Evolutionary conservation across 2,888 invertebrate genomes (phyloP).

Genomic region (Lithophane ornitopus): DNA sequence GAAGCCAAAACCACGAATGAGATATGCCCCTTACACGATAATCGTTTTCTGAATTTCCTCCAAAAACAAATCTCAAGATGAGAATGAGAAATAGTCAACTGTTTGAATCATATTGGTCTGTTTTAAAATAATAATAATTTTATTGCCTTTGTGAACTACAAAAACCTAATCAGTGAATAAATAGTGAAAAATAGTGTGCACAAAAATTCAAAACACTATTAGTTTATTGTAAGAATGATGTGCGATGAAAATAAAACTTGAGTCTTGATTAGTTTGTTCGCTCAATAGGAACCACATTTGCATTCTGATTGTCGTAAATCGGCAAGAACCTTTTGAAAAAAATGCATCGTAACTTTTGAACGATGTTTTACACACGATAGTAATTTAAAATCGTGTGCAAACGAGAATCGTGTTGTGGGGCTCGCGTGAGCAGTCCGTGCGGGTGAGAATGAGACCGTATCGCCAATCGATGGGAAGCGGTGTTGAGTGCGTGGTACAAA

Average conservation of each 20-base stretch:
- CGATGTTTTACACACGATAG: conserved; percentile 39
- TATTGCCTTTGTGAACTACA: conserved; percentile 9
- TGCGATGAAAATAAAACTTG: conserved; percentile 9
- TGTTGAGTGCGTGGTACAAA: conserved; percentile 90
- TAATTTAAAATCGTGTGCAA: conserved; percentile 47
- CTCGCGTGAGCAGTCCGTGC: conserved; percentile 71
- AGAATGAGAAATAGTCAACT: neutral
- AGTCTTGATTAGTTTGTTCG: neutral
- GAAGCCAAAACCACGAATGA: conserved; percentile 90
- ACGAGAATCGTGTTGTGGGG: conserved; percentile 66
- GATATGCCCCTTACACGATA: conserved; percentile 77
- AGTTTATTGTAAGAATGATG: conserved; percentile 15
- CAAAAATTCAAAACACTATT: neutral
- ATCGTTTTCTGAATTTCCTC: conserved; percentile 58
- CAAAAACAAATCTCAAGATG: neutral
- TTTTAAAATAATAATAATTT: neutral
- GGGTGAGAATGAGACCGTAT: conserved; percentile 78
- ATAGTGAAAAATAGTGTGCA: conserved; percentile 24
- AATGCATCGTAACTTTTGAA: neutral
- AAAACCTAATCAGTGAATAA: conserved; percentile 3
- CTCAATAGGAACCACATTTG: neutral
- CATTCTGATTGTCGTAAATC: neutral
- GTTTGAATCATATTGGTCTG: neutral
- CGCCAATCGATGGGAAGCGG: conserved; percentile 88
- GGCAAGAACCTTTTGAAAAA: neutral